A percentile compares a stretch with the other conserved stretches of the same genome.
Conservation (phyloP, 1,140 invertebrate species). For the Mactra quadrangularis region DNA sequence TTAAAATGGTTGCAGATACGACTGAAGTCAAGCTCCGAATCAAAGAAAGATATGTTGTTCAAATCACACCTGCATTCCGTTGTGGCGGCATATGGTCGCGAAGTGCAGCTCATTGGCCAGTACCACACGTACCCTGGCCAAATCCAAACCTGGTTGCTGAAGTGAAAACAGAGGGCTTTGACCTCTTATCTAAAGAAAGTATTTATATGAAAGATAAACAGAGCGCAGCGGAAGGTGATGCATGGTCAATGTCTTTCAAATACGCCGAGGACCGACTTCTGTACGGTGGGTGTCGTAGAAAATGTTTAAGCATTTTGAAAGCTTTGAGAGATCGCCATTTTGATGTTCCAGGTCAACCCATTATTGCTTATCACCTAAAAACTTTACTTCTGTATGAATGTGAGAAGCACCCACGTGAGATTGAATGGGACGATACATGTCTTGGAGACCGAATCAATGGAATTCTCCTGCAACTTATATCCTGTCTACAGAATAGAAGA, state of each 20-base stretch:
- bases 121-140: conserved; percentile 95
- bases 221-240: conserved; percentile 97
- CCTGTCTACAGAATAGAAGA: conserved; percentile 97
- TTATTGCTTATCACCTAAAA: conserved; percentile 96
- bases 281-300: conserved; percentile 93
- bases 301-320: conserved; percentile 96
- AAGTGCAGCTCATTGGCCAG: conserved; percentile 97
- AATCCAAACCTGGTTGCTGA: conserved; percentile 97
- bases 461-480: conserved; percentile 97
- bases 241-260: conserved; percentile 97
- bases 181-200: conserved; percentile 95
- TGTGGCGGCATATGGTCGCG: conserved; percentile 97
- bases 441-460: conserved; percentile 98
- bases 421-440: conserved; percentile 97
- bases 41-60: conserved; percentile 91
- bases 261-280: conserved; percentile 97
- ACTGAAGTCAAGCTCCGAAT: conserved; percentile 94
- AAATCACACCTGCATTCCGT: conserved; percentile 94
- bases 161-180: conserved; percentile 98
- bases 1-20: conserved; percentile 96
- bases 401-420: conserved; percentile 97
- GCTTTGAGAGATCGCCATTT: conserved; percentile 97
- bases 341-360: conserved; percentile 94
- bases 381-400: conserved; percentile 98
- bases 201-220: conserved; percentile 91